Conservation (phyloP, 2,888 invertebrate genomes). For the Phania funesta region DNA sequence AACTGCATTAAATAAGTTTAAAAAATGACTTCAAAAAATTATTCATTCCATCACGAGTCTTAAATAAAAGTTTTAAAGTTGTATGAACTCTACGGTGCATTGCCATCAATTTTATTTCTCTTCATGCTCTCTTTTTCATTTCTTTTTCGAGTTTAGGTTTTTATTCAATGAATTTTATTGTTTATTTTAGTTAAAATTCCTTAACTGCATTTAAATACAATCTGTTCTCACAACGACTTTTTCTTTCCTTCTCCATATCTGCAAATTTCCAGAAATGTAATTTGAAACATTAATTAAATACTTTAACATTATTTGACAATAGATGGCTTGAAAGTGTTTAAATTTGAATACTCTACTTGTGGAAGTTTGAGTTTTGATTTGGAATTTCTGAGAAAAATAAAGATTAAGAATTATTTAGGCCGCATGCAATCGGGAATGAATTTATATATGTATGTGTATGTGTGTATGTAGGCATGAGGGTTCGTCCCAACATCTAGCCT, state of each 20-base stretch:
- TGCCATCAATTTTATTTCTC: neutral
- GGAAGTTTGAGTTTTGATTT: neutral
- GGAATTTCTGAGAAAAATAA: too few species aligned
- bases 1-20: too few species aligned
- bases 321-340: neutral
- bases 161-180: conserved; percentile 41
- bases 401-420: too few species aligned
- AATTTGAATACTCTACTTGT: conserved; percentile 6
- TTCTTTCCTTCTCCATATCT: conserved; percentile 34
- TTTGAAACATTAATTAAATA: conserved; percentile 38
- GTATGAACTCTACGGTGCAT: too few species aligned
- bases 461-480: too few species aligned
- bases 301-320: conserved; percentile 9
- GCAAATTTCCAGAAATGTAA: conserved; percentile 61
- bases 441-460: too few species aligned
- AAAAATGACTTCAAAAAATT: too few species aligned
- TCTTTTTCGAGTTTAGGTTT: neutral
- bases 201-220: neutral
- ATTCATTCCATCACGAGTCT: too few species aligned
- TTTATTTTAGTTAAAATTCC: neutral
- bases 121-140: neutral
- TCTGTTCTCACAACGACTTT: conserved; percentile 44
- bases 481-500: too few species aligned
- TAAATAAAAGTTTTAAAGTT: too few species aligned
- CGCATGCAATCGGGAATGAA: too few species aligned